Evolutionary conservation across 2,888 invertebrate species (phyloP).

Genomic region (Ethmia dodecea): DNA sequence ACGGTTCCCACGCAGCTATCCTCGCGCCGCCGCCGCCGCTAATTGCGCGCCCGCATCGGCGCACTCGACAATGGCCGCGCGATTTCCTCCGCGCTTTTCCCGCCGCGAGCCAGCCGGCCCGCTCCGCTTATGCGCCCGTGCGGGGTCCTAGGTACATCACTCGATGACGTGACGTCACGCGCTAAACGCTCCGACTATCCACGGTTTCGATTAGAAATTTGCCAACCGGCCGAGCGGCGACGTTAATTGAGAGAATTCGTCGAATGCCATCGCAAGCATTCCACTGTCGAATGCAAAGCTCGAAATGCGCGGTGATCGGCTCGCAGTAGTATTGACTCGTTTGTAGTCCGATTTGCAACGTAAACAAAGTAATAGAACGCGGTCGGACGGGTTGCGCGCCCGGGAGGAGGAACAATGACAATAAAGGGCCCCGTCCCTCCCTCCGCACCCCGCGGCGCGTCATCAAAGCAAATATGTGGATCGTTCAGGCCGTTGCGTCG

Average conservation of each 20-base stretch:
- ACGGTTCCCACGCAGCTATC: conserved; percentile 28
- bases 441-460: conserved; percentile 18
- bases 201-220: conserved; percentile 50
- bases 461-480: conserved; percentile 46
- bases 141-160: conserved; percentile 10
- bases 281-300: conserved; percentile 27
- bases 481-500: conserved; percentile 31
- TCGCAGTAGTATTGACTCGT: conserved; percentile 31
- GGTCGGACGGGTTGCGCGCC: conserved; percentile 18
- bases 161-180: conserved; percentile 33
- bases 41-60: conserved; percentile 18
- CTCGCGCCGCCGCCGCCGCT: conserved; percentile 15
- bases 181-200: conserved; percentile 36
- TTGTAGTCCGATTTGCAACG: conserved; percentile 18
- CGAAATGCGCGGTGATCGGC: conserved; percentile 22
- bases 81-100: conserved; percentile 20
- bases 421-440: conserved; percentile 13
- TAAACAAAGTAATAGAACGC: conserved; percentile 31
- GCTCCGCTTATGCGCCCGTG: conserved; percentile 5
- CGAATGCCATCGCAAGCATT: conserved; percentile 36
- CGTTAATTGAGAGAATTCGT: conserved; percentile 48
- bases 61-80: conserved; percentile 15
- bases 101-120: conserved; percentile 32
- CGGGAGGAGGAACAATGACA: conserved; percentile 17
- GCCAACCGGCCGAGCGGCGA: conserved; percentile 43